Evolutionary conservation across 92 coral and sea anemone genomes (phyloP), one percentile per base, ranked within the genome.

Genomic region (Phenganax stokvisi): DNA sequence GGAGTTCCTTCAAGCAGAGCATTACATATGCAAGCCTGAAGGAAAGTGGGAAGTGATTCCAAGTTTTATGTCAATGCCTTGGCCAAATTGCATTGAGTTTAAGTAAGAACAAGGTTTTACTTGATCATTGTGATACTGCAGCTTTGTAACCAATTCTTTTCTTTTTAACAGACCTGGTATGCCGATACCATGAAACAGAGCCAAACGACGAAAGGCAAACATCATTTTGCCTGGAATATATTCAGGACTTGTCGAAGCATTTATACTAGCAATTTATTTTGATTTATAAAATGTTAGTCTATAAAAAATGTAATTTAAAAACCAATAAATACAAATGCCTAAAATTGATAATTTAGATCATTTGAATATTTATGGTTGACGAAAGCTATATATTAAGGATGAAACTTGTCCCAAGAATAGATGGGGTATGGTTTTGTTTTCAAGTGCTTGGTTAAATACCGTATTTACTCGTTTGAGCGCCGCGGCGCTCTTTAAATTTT

Each of bases 31-130:
- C 72, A 74, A 83, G 68, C 83, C 75, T 12, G 70, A 89, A 15
- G 97, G 97, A 51, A 83, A 37, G 11, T 93, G 97, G 97, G 31
- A 72, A 29, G 72, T 87, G 25, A 80, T 62, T 30, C 93, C 96
- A n/a, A 10, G 11, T 6, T 54, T 37, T 4, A 72, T 85, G 68
- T 87, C 54, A 16, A 44, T 81, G 51, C 81, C 70, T n/a, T 90
- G 96, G 96, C 96, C 96, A 17, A 66, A 88, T 75, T 90, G 96
- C 57, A 75, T 51, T 52, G 55, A 54, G 4, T 85, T 80, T 84
- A 54, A 59, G 96, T 90, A 71, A 76, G 91, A 55, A 20, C 25
- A 20, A 59, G 52, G 77, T 73, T 56, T 12, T 81, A 29, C 60
- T 51, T 71, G 12, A 69, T 60, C 44, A 31, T 25, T 71, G 72